Percentiles rank a stretch among this genome's conserved stretches.
phyloP scores from a whole-genome alignment of 2,113 vertebrate genomes.

The Indri indri region DNA sequence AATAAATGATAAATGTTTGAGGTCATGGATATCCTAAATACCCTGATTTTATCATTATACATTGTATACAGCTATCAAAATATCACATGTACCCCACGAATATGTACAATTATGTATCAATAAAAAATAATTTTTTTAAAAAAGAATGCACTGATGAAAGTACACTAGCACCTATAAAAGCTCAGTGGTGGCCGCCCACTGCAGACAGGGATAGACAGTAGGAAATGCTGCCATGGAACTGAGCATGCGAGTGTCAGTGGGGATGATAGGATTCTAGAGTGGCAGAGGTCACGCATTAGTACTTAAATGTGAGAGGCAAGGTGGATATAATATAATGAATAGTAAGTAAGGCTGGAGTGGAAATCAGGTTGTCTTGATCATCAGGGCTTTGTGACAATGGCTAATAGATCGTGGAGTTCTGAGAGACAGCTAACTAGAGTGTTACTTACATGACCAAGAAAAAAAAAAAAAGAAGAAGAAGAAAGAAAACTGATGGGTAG shows the following conservation, averaged over 20 bases:
- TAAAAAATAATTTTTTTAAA: neutral
- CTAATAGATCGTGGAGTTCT: neutral
- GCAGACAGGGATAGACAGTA: neutral
- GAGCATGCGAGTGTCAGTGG: neutral
- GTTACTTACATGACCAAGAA: neutral
- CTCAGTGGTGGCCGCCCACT: neutral
- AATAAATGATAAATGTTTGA: neutral
- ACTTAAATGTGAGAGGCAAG: neutral
- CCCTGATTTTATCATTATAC: neutral
- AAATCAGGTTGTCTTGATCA: neutral
- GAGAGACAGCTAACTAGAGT: neutral
- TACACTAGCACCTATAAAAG: neutral
- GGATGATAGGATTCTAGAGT: neutral
- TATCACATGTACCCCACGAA: neutral
- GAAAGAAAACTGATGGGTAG: neutral
- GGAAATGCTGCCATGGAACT: neutral
- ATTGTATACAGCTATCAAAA: neutral
- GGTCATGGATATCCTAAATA: neutral
- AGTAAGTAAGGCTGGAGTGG: neutral
- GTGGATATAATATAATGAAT: neutral
- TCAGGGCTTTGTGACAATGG: neutral
- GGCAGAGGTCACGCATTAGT: neutral
- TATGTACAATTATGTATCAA: neutral
- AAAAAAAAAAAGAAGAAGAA: neutral
- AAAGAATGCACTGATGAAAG: neutral